Conservation (phyloP, 2,113 vertebrate genomes). For the Isurus oxyrinchus region DNA sequence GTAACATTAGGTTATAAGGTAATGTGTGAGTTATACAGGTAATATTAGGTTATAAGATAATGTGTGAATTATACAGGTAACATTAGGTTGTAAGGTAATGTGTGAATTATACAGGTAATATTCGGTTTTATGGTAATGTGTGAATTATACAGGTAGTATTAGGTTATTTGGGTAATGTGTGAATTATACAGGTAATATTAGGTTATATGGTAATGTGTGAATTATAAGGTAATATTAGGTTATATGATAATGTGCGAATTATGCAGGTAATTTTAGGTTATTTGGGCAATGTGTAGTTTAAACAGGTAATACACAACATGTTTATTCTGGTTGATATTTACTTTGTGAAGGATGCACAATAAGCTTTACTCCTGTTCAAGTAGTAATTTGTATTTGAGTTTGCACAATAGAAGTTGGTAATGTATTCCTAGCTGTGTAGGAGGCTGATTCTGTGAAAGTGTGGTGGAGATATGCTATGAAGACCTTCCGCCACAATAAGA, state of each 20-base stretch:
- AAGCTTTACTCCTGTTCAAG: neutral
- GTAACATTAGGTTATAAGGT: neutral
- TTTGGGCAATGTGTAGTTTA: too few species aligned
- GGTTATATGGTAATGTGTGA: too few species aligned
- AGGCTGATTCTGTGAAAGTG: neutral
- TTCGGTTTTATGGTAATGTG: too few species aligned
- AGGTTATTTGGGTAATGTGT: neutral
- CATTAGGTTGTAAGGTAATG: neutral
- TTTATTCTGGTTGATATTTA: neutral
- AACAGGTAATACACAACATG: too few species aligned
- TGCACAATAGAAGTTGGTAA: neutral
- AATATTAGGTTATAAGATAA: too few species aligned
- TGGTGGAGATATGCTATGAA: neutral
- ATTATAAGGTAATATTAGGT: too few species aligned
- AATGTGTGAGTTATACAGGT: neutral
- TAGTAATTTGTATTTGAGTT: neutral
- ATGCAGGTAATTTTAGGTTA: neutral
- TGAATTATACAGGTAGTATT: slow-evolving; percentile 13
- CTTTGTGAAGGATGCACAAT: neutral
- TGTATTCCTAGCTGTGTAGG: neutral
- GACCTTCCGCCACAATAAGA: neutral
- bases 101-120: neutral
- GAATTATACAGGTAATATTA: too few species aligned
- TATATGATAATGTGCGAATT: neutral
- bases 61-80: too few species aligned